Percentiles rank a stretch among this genome's conserved stretches.
Evolutionary conservation across 2,797 vertebrate genomes (phyloP).

Genomic region (Peromyscus eremicus): DNA sequence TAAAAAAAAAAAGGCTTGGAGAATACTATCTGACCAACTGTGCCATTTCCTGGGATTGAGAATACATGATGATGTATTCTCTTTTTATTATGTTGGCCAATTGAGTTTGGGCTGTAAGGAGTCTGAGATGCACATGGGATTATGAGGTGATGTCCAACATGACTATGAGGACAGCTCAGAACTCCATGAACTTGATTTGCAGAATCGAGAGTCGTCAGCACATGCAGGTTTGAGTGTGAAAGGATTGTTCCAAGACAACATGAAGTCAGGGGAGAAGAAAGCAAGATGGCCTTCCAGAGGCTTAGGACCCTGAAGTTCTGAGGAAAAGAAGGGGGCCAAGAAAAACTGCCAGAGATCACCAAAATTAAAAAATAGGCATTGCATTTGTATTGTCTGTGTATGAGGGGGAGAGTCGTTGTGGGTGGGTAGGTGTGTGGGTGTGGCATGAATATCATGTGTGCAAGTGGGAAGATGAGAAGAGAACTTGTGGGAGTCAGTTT

Average conservation of each 20-base stretch:
- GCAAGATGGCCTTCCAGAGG: not conserved
- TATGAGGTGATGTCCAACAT: not conserved
- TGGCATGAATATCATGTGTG: not conserved
- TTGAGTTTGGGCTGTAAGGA: not conserved
- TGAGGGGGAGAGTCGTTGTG: no score
- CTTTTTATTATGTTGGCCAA: not conserved
- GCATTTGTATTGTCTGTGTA: not conserved
- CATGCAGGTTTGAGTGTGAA: no score
- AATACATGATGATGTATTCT: not conserved
- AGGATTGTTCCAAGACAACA: no score
- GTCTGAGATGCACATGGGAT: not conserved
- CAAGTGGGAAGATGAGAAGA: no score
- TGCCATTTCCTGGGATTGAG: not conserved
- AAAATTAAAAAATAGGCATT: not conserved
- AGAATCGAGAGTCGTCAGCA: not conserved
- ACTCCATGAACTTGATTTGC: not conserved
- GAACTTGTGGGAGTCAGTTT: not conserved
- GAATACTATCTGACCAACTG: not conserved
- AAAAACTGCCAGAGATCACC: not conserved
- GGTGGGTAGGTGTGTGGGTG: not conserved
- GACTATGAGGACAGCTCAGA: not conserved
- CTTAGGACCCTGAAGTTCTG: not conserved
- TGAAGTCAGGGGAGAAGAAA: no score
- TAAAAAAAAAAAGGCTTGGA: no score
- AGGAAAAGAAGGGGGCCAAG: not conserved